Base-by-base conservation (phyloP, 2,797 vertebrate genomes). In the Cyprinodon diabolis region DNA sequence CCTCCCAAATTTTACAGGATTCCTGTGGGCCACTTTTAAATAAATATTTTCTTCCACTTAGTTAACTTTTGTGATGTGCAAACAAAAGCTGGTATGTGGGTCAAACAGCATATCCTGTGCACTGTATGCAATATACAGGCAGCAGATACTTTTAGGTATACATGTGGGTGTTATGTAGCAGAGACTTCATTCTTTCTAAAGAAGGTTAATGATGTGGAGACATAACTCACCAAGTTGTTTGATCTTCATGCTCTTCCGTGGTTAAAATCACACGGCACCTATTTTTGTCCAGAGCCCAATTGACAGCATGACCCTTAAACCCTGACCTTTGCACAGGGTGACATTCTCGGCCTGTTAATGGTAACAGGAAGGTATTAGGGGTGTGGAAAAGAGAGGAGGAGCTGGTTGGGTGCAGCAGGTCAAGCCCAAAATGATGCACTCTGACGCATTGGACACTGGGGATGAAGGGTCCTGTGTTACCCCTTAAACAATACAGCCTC, bases 311-410 rank as follows among this genome's bases (percentile, higher is more conserved):
- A 94, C 91, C 92, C 80, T 80, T 92, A 85, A 91, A 91, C 83
- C 79, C 87, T 90, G 93, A 93, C 92, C 93, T 94, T 92, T 93
- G 87, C 82, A 78, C 88, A 87, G 84, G 62, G 7, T 90, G 90
- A 91, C 87, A 90, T 81, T 80, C 70, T 71, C 40, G 54, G 84
- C 84, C 88, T 70, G 84, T 90, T 90, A 91, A 94, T 94, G 86
- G 94, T 94, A 94, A 94, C 93, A 94, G 93, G 94, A 94, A 95
- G 94, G 92, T 95, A 94, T 95, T 94, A 95, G 84, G 87, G 80
- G 73, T 37, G 72, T 82, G 78, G 84, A 84, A 68, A 72, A 75
- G 77, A 84, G 79, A 69, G 69, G 81, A 83, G 83, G 81, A 91
- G 87, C 86, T 84, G 67, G 74, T 72, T 68, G 82, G 88, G 87